These are phyloP conservation scores for Caenorhabditis afra DNA, from an alignment of 2,888 invertebrate genomes.

Conservation along the genomic window DNA sequence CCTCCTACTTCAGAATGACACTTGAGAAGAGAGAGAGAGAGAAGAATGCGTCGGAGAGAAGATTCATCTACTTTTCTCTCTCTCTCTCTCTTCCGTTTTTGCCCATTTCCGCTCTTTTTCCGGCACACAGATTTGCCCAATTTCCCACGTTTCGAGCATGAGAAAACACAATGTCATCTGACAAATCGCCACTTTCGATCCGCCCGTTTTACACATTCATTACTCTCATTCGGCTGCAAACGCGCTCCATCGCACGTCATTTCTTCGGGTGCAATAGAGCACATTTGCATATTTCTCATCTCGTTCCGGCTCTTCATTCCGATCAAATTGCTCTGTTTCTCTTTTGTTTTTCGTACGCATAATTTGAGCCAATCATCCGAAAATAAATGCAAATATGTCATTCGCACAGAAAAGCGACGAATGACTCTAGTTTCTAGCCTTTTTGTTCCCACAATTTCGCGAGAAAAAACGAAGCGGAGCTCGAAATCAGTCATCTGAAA, in stretches of 20 bases:
- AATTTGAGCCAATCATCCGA: background rate
- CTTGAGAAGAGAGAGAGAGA: conserved; percentile 12
- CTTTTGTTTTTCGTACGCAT: background rate
- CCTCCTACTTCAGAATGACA: conserved; percentile 29
- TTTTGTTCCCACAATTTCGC: background rate
- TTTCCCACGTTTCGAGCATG: no score
- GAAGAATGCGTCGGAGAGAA: background rate
- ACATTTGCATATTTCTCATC: background rate
- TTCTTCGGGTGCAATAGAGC: background rate
- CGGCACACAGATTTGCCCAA: no score
- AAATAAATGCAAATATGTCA: conserved; percentile 5
- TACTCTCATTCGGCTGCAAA: no score
- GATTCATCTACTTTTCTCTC: conserved; percentile 7
- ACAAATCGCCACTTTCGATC: no score
- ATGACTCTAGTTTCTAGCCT: background rate
- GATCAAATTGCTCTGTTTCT: background rate
- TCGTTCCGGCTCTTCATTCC: background rate
- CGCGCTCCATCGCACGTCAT: no score
- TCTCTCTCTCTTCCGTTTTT: conserved; percentile 8
- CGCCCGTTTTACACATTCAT: no score
- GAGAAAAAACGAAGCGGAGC: background rate
- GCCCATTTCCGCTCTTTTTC: no score
- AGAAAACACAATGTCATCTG: background rate
- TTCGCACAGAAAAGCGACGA: conserved; percentile 1
- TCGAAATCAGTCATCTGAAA: no score